Conservation (phyloP, 2,797 vertebrate species). For the Gephyroberyx darwinii region DNA sequence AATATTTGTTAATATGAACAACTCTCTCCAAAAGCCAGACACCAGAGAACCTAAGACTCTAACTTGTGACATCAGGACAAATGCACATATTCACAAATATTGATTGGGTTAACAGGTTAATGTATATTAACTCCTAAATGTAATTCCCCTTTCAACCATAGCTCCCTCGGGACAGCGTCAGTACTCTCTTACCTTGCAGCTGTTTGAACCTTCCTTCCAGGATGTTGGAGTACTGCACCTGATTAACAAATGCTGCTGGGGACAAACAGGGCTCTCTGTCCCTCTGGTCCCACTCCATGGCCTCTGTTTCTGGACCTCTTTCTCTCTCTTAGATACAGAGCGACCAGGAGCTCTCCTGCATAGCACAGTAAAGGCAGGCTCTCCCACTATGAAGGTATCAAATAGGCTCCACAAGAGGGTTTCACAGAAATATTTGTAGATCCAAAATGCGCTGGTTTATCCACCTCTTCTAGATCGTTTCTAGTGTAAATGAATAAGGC, state of each 20-base stretch:
- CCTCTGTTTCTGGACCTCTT: slow-evolving; percentile 29
- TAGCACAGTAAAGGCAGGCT: slow-evolving; percentile 55
- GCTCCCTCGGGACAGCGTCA: not conserved
- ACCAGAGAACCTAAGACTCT: not conserved
- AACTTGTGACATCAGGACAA: not conserved
- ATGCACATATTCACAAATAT: slow-evolving; percentile 12
- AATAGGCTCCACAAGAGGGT: slow-evolving; percentile 35
- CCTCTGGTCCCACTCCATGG: slow-evolving; percentile 82
- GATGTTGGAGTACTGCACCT: slow-evolving; percentile 90
- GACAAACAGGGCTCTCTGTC: slow-evolving; percentile 85
- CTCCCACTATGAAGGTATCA: slow-evolving; percentile 22
- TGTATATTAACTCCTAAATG: not conserved
- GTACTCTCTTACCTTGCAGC: slow-evolving; percentile 89
- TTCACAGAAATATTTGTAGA: slow-evolving; percentile 34
- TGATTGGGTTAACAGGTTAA: not conserved
- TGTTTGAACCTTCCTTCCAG: slow-evolving; percentile 95
- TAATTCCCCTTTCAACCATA: slow-evolving; percentile 6
- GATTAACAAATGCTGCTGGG: slow-evolving; percentile 91
- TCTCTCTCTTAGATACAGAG: slow-evolving; percentile 51
- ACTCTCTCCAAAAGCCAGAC: slow-evolving; percentile 13
- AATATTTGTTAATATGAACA: slow-evolving; percentile 21
- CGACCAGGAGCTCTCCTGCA: slow-evolving; percentile 55
- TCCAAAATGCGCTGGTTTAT: slow-evolving; percentile 52
- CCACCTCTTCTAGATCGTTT: slow-evolving; percentile 37
- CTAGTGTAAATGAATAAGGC: slow-evolving; percentile 40